Conservation (phyloP, 2,888 invertebrate genomes). For the Phaonia tiefii region DNA sequence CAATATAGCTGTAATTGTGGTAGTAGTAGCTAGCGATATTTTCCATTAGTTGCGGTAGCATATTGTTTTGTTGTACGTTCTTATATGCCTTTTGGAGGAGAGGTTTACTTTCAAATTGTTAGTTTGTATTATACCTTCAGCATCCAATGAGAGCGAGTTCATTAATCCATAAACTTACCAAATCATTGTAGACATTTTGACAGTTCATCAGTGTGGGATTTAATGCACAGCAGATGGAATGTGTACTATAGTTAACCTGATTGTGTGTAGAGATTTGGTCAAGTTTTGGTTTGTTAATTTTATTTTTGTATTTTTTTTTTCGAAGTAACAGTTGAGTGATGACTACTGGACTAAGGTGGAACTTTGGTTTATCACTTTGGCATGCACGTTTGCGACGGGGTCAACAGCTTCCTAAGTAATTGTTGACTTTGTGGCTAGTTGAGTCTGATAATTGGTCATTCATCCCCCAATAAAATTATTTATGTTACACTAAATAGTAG, state of each 20-base stretch:
- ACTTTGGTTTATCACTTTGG: neutral
- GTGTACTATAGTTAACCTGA: slow-evolving; percentile 39
- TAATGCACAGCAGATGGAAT: slow-evolving; percentile 41
- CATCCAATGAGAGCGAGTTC: neutral
- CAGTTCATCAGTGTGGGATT: slow-evolving; percentile 28
- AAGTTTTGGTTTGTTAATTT: neutral
- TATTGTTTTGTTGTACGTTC: slow-evolving; percentile 11
- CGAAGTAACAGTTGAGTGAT: slow-evolving; percentile 1
- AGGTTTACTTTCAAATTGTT: slow-evolving; percentile 17
- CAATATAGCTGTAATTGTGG: neutral
- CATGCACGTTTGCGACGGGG: neutral
- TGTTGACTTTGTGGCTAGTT: neutral
- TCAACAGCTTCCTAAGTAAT: slow-evolving; percentile 8
- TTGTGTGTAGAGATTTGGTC: slow-evolving; percentile 14
- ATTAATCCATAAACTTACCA: slow-evolving; percentile 48
- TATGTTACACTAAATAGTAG: too few species aligned
- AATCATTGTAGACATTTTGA: slow-evolving; percentile 43
- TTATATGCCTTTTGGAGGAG: neutral
- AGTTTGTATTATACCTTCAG: slow-evolving; percentile 4
- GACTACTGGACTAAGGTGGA: slow-evolving; percentile 9
- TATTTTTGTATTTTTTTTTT: neutral
- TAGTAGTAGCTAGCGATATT: slow-evolving; percentile 2
- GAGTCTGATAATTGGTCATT: too few species aligned
- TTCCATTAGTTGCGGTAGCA: slow-evolving; percentile 43
- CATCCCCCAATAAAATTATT: too few species aligned